A percentile compares a stretch with the other conserved stretches of the same genome.
These are phyloP conservation scores for Dromas ardeola DNA, from an alignment of 2,113 vertebrate species.

Conservation along the genomic window DNA sequence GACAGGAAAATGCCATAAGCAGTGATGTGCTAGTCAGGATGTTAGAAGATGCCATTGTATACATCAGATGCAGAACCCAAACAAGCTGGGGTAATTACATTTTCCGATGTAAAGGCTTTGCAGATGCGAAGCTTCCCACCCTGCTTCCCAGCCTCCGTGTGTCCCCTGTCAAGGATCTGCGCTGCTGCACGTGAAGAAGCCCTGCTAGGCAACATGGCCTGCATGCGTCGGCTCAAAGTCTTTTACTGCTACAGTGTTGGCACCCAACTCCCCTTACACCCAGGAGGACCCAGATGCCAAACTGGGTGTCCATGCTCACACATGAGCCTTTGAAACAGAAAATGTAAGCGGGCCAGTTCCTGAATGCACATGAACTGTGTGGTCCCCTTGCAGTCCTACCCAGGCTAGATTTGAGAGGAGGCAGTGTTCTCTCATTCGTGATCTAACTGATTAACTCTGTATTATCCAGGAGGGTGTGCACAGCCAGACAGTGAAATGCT, in stretches of 20 bases:
- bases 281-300: not conserved
- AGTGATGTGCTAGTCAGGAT: constrained; percentile 41
- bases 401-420: not conserved
- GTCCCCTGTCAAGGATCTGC: not conserved
- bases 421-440: not conserved
- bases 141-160: not conserved
- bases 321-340: not conserved
- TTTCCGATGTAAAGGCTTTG: not conserved
- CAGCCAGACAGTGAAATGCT: not conserved
- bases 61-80: not conserved
- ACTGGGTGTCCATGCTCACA: not conserved
- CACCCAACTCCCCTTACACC: not conserved
- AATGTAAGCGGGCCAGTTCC: not conserved
- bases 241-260: not conserved
- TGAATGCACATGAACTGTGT: not conserved
- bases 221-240: not conserved
- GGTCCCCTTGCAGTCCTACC: not conserved
- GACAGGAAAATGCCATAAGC: not conserved
- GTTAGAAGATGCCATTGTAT: constrained; percentile 31
- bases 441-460: not conserved
- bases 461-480: not conserved
- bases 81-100: not conserved
- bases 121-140: not conserved
- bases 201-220: not conserved
- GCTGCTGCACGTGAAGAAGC: not conserved